phyloP scores from a whole-genome alignment of 2,888 invertebrate species.

The Plagodis dolabraria region DNA sequence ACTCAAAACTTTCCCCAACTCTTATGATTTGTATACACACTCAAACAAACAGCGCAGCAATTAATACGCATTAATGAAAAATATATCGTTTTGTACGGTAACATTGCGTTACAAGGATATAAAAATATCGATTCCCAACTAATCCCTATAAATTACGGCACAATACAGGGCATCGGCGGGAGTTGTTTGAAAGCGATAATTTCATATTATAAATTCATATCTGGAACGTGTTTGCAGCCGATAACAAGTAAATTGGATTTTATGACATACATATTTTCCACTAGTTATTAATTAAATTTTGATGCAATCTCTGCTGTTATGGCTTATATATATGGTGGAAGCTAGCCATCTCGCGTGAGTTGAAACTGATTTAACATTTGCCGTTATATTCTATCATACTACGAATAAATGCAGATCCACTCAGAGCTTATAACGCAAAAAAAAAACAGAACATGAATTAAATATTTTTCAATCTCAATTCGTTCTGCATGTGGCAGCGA shows the following conservation, averaged over 20 bases:
- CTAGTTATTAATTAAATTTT: constrained; percentile 48
- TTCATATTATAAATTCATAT: constrained; percentile 72
- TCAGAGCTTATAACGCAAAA: no score
- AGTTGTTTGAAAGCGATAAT: constrained; percentile 68
- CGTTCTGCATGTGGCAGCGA: no score
- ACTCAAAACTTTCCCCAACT: no score
- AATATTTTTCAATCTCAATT: no score
- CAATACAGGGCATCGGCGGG: constrained; percentile 42
- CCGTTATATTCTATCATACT: not conserved
- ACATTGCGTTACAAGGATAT: constrained; percentile 21
- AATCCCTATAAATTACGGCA: constrained; percentile 49
- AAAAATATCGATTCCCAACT: constrained; percentile 35
- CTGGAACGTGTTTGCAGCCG: constrained; percentile 65
- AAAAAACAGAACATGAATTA: no score
- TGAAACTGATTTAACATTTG: constrained; percentile 9
- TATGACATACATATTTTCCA: constrained; percentile 69
- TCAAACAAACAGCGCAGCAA: constrained; percentile 19
- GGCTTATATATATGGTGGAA: not conserved
- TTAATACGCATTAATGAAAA: constrained; percentile 26
- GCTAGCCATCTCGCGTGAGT: not conserved
- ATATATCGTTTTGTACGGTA: constrained; percentile 19
- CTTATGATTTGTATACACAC: no score
- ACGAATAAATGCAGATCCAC: no score
- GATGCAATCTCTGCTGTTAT: constrained; percentile 6
- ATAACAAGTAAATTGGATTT: constrained; percentile 74